Conservation (phyloP, 2,113 vertebrate genomes). For the Neolamprologus fasciatus region DNA sequence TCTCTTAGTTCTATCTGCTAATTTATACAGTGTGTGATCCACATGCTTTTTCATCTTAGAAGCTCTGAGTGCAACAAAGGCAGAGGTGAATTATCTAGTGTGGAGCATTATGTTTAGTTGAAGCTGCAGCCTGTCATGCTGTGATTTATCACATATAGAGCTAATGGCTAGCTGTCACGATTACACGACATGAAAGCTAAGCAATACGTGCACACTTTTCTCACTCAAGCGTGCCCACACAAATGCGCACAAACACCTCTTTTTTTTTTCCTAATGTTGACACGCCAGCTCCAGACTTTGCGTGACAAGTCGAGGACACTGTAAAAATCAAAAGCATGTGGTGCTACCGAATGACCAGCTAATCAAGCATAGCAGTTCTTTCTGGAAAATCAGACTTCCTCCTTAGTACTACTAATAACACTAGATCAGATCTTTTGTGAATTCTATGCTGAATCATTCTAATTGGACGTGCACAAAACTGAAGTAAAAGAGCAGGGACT, state of each 20-base stretch:
- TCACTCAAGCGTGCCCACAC: neutral
- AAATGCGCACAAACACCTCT: neutral
- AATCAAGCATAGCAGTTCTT: neutral
- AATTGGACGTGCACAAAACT: neutral
- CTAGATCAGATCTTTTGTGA: neutral
- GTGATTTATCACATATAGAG: constrained; percentile 64
- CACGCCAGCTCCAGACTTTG: constrained; percentile 25
- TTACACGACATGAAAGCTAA: constrained; percentile 54
- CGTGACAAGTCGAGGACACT: constrained; percentile 12
- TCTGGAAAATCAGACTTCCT: neutral
- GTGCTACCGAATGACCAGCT: neutral
- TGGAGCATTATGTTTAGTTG: constrained; percentile 59
- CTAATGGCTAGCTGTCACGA: constrained; percentile 57
- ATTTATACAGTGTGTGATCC: neutral
- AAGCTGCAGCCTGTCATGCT: constrained; percentile 63
- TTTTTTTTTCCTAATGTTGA: constrained; percentile 16
- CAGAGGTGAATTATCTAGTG: constrained; percentile 12
- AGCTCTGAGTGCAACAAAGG: neutral
- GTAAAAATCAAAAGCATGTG: constrained; percentile 30
- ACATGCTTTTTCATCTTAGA: neutral
- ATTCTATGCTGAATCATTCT: neutral
- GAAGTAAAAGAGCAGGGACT: neutral
- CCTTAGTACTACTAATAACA: neutral
- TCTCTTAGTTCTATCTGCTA: neutral
- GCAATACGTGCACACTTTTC: neutral